Evolutionary conservation across 2,113 vertebrate genomes (phyloP).

Genomic region (Progne subis): DNA sequence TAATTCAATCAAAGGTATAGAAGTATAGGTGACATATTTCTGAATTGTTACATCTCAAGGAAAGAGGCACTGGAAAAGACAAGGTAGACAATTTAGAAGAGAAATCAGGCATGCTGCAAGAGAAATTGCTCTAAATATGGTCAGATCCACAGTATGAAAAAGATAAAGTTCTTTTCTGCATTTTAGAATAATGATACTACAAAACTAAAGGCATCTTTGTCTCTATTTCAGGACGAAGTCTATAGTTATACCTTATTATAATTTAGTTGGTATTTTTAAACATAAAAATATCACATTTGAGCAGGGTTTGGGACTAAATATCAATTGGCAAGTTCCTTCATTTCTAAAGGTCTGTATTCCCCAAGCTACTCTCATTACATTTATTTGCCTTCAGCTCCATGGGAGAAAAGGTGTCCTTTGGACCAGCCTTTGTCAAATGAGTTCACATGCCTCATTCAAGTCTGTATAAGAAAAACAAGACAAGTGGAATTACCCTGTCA

Average conservation of each 20-base stretch:
- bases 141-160: not conserved
- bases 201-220: not conserved
- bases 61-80: conserved; percentile 23
- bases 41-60: conserved; percentile 39
- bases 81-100: not conserved
- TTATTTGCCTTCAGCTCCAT: not conserved
- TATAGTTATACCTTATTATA: not conserved
- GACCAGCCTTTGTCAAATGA: not conserved
- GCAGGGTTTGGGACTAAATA: not conserved
- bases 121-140: conserved; percentile 1
- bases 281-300: not conserved
- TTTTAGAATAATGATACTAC: conserved; percentile 1
- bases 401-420: not conserved
- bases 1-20: conserved; percentile 57
- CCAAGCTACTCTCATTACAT: not conserved
- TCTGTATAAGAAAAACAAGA: not conserved
- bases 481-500: not conserved
- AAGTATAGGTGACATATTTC: conserved; percentile 51
- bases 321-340: not conserved
- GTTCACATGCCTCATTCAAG: not conserved
- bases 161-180: not conserved
- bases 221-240: not conserved
- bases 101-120: not conserved
- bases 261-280: not conserved
- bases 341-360: not conserved